These are phyloP conservation scores for Phataginus tricuspis DNA, from an alignment of 2,797 vertebrate genomes.

Conservation along the genomic window DNA sequence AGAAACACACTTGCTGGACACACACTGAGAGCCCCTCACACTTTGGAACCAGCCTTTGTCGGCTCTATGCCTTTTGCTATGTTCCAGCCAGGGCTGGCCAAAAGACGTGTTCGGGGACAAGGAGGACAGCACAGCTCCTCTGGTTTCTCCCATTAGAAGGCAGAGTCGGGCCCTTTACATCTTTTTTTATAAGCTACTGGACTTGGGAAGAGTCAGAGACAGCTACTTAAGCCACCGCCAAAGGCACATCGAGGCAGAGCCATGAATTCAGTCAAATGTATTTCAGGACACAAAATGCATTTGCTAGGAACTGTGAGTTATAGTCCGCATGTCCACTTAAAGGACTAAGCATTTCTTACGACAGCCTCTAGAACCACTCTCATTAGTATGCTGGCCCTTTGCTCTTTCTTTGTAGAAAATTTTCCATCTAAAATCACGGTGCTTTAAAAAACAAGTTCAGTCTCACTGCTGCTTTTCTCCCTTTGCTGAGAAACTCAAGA, in stretches of 20 bases:
- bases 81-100: no score
- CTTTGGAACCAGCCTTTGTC: not conserved
- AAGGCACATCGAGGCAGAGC: not conserved
- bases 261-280: not conserved
- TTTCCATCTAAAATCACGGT: not conserved
- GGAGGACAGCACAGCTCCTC: not conserved
- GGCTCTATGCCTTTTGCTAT: not conserved
- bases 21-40: no score
- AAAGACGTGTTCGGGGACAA: not conserved
- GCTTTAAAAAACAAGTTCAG: not conserved
- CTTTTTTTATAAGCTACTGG: not conserved
- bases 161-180: not conserved
- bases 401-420: not conserved
- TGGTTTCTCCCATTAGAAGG: not conserved
- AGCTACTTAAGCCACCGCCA: not conserved
- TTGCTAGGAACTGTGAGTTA: not conserved
- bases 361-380: not conserved
- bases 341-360: not conserved
- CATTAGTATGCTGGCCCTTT: not conserved
- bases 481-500: not conserved
- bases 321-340: not conserved
- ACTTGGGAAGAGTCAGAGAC: not conserved
- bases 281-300: not conserved
- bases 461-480: not conserved
- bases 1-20: not conserved